Base-by-base conservation (phyloP, 2,888 invertebrate genomes). In the Chirona hameri region DNA sequence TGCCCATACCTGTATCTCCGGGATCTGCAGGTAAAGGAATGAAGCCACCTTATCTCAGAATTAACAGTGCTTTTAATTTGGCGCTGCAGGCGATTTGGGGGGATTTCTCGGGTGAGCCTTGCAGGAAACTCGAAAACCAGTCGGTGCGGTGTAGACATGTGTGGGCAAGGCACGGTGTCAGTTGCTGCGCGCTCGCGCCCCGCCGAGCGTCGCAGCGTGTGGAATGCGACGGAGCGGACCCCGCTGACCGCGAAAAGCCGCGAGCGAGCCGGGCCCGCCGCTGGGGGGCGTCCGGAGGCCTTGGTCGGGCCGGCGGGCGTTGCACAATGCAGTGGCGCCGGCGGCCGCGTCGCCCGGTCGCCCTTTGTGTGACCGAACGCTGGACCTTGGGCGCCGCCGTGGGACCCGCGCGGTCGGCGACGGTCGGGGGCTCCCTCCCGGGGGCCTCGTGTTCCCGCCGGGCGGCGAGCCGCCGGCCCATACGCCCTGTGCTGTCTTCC, bases 61-160 rank as follows among this genome's bases (percentile, higher is more conserved):
- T 72, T 72, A 72, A 31, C 72, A 72, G 72, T 31, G 72, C 72
- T 72, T 72, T 72, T 72, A 72, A 72, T 72, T 72, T 72, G 18
- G 76, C 76, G 76, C 76, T 76, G 21, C 31, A 46, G 76, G 76
- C 76, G 76, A 46, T 46, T 76, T 46, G 29, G 4, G 31, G 24
- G 24, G 46, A 21, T 21, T 72, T 31, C 21, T 72, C 31, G 10
- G 9, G 15, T 39, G 18, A 72, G 72, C 31, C 15, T 69, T 69
- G 69, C 69, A 27, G 14, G 69, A 27, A 60, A 24, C 60, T 4
- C 21, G 60, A 21, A 21, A 24, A 60, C 24, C 24, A 60, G 21
- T 24, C 60, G 24, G 60, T 1, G 60, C 60, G 24, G 24, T 24
- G 60, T 24, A 18, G 60, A 60, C 60, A 24, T 24, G 60, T 60